Evolutionary conservation across 2,113 vertebrate species (phyloP).

Genomic region (Cyprinodon variegatus): DNA sequence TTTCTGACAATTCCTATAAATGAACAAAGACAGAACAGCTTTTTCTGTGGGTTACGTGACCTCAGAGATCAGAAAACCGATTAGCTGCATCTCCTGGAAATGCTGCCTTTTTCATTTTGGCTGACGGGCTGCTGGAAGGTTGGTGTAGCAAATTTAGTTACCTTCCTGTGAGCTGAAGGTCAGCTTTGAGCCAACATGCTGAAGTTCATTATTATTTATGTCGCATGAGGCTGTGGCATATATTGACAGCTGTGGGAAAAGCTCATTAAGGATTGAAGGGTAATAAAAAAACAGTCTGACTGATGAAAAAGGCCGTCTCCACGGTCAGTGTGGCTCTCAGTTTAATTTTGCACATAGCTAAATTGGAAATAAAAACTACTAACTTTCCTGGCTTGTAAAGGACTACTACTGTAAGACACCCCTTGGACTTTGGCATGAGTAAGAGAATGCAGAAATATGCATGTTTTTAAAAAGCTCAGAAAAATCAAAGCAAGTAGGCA

Average conservation of each 20-base stretch:
- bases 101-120: conserved; percentile 21
- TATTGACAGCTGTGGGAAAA: conserved; percentile 27
- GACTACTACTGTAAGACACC: too few relatives aligned
- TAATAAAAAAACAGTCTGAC: background rate
- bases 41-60: background rate
- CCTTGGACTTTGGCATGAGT: too few relatives aligned
- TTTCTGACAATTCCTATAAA: background rate
- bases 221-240: background rate
- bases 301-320: background rate
- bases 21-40: background rate
- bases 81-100: conserved; percentile 46
- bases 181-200: conserved; percentile 28
- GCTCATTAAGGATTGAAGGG: background rate
- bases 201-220: conserved; percentile 16
- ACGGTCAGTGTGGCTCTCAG: background rate
- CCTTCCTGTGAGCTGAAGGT: conserved; percentile 54
- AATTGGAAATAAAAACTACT: background rate
- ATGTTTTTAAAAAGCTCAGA: too few relatives aligned
- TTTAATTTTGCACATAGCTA: background rate
- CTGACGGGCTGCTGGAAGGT: conserved; percentile 31
- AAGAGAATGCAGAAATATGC: too few relatives aligned
- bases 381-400: too few relatives aligned
- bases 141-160: conserved; percentile 40
- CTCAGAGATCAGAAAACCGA: conserved; percentile 13
- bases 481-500: too few relatives aligned